A percentile compares a stretch with the other conserved stretches of the same genome.
These are phyloP conservation scores for Bombus terrestris DNA, from an alignment of 1,140 invertebrate genomes.

Conservation along the genomic window DNA sequence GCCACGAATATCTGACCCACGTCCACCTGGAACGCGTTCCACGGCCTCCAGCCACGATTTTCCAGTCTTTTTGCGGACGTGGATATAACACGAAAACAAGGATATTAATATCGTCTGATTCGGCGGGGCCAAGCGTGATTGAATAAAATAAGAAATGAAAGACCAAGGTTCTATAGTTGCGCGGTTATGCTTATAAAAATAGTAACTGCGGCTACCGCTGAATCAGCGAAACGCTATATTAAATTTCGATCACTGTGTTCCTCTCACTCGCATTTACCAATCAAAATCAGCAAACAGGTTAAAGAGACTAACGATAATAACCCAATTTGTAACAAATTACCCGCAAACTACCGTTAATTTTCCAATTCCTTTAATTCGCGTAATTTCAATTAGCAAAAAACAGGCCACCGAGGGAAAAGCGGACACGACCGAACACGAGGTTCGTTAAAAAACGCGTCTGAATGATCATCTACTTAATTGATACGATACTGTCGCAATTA, in stretches of 20 bases:
- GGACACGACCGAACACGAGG: too few relatives aligned
- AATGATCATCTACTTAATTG: not conserved
- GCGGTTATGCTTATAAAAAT: not conserved
- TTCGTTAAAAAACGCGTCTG: not conserved
- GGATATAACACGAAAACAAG: not conserved
- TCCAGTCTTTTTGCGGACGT: not conserved
- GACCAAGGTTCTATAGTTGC: not conserved
- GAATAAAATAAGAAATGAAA: not conserved
- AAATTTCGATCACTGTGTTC: not conserved
- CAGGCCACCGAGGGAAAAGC: not conserved
- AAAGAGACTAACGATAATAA: not conserved
- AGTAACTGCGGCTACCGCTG: not conserved
- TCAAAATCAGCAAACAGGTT: not conserved
- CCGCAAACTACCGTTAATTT: not conserved
- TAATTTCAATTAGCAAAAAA: not conserved
- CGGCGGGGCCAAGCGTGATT: not conserved
- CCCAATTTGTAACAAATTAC: not conserved
- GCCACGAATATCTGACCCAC: conserved; percentile 50
- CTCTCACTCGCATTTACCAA: not conserved
- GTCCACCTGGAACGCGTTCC: conserved; percentile 32
- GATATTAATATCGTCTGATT: not conserved
- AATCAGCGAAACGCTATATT: not conserved
- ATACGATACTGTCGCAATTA: conserved; percentile 10
- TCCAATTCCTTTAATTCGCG: not conserved
- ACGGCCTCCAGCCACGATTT: conserved; percentile 9